Conservation (phyloP, 2,113 vertebrate species). For the Chamaea fasciata region DNA sequence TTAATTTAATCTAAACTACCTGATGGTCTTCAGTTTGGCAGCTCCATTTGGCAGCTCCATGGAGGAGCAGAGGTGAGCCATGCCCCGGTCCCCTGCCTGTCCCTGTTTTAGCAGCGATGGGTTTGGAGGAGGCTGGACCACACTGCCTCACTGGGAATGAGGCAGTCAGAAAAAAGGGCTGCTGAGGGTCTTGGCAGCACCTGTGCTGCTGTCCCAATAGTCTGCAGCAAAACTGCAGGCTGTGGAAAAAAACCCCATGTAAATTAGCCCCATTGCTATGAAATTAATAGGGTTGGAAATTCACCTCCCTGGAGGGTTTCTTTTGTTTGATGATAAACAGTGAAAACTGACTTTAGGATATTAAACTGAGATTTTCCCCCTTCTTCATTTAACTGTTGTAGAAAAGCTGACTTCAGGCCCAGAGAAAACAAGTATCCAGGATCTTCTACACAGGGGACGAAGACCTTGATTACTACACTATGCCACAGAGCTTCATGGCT, state of each 20-base stretch:
- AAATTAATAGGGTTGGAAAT: background rate
- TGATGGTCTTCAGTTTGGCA: background rate
- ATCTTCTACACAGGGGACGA: background rate
- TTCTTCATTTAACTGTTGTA: background rate
- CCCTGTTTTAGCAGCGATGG: background rate
- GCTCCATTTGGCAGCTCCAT: background rate
- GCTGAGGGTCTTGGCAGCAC: background rate
- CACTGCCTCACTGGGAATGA: background rate
- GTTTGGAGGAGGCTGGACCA: background rate
- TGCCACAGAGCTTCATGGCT: background rate
- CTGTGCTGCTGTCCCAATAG: background rate
- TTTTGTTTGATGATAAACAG: background rate
- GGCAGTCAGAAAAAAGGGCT: background rate
- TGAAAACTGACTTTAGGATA: background rate
- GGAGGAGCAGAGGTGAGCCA: background rate
- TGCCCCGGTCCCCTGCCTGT: background rate
- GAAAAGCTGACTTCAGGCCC: background rate
- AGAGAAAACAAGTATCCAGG: background rate
- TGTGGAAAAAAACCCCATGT: accelerated
- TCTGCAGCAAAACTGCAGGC: background rate
- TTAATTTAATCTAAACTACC: constrained; percentile 1
- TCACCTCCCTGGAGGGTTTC: background rate
- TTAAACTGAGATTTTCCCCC: background rate
- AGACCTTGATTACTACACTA: background rate
- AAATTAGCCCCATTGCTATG: background rate